Conservation (phyloP, 2,888 invertebrate genomes). For the Melolontha melolontha region DNA sequence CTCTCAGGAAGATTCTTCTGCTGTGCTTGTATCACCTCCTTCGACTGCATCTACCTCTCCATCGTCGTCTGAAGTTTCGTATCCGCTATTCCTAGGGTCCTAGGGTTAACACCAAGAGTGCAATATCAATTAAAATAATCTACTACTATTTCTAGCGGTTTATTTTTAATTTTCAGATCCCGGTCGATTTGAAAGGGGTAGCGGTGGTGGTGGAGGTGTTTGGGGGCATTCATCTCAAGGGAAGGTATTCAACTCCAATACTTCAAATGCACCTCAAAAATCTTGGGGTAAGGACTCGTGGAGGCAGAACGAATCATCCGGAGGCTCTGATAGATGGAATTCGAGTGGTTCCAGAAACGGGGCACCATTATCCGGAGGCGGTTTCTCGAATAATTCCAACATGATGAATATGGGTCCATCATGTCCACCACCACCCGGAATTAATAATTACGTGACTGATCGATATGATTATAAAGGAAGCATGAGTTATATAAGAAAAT, state of each 20-base stretch:
- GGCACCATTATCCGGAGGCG: slow-evolving; percentile 45
- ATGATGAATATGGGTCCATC: slow-evolving; percentile 55
- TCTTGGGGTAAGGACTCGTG: slow-evolving; percentile 52
- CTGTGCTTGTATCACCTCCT: no score
- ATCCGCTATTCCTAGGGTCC: no score
- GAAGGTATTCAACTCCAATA: slow-evolving; percentile 46
- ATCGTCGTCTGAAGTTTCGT: no score
- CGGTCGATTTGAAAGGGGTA: slow-evolving; percentile 54
- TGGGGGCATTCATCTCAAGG: slow-evolving; percentile 51
- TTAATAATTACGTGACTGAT: slow-evolving; percentile 60
- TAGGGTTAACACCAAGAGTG: no score
- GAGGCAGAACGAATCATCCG: slow-evolving; percentile 46
- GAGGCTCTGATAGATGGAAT: slow-evolving; percentile 53
- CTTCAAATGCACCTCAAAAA: slow-evolving; percentile 45
- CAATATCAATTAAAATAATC: no score
- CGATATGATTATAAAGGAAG: slow-evolving; percentile 57
- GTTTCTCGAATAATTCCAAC: slow-evolving; percentile 56
- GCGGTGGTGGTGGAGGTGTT: slow-evolving; percentile 38
- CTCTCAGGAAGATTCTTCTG: no score
- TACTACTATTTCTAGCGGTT: no score
- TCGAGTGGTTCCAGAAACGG: slow-evolving; percentile 48
- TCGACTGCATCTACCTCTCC: no score
- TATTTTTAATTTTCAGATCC: no score
- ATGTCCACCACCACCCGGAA: slow-evolving; percentile 62
- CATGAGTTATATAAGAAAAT: slow-evolving; percentile 56